phyloP scores from a whole-genome alignment of 64 coral and sea anemone species.

The Actinia equina region DNA sequence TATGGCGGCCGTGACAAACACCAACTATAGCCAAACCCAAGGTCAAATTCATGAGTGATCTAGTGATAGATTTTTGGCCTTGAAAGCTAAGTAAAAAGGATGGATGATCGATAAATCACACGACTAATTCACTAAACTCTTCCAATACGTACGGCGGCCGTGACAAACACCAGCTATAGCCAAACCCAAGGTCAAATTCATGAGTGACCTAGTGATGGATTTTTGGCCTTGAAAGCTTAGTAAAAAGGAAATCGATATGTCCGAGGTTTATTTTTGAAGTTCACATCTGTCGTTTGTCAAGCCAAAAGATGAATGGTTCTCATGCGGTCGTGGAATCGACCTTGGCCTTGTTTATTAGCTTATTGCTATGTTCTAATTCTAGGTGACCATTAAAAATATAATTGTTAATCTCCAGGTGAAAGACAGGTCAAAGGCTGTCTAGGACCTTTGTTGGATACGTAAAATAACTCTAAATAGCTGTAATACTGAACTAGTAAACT shows the following conservation, averaged over 20 bases:
- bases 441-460: background rate
- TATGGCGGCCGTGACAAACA: too few relatives aligned
- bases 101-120: background rate
- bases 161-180: background rate
- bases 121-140: too few relatives aligned
- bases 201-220: background rate
- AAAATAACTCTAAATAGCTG: too few relatives aligned
- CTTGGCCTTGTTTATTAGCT: background rate
- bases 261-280: background rate
- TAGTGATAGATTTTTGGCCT: background rate
- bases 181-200: background rate
- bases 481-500: too few relatives aligned
- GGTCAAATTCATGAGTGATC: background rate
- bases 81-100: background rate
- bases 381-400: background rate
- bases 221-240: background rate
- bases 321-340: background rate
- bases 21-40: background rate
- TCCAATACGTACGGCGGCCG: too few relatives aligned
- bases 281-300: background rate
- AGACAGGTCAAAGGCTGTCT: too few relatives aligned
- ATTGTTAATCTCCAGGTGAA: too few relatives aligned
- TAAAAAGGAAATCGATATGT: background rate
- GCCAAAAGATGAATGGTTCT: too few relatives aligned
- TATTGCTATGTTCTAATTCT: background rate